Evolutionary conservation across 2,797 vertebrate genomes (phyloP).

Genomic region (Molossus alvarezi): DNA sequence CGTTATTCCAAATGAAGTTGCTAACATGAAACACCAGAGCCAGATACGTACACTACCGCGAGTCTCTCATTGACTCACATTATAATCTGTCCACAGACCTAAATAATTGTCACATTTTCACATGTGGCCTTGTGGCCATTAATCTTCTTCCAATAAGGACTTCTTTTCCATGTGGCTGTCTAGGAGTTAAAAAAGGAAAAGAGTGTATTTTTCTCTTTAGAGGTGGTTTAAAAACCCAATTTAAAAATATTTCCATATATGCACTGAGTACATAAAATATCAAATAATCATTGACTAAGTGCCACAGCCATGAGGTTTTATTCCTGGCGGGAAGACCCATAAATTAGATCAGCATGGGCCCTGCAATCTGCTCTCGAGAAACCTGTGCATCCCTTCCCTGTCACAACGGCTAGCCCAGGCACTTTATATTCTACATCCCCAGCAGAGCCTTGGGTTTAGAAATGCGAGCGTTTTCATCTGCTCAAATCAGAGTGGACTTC

Average conservation of each 20-base stretch:
- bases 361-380: slow-evolving; percentile 54
- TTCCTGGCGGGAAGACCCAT: slow-evolving; percentile 71
- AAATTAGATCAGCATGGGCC: slow-evolving; percentile 33
- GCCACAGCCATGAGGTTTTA: slow-evolving; percentile 19
- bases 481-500: slow-evolving; percentile 71
- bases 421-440: slow-evolving; percentile 46
- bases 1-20: neutral
- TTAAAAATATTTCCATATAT: slow-evolving; percentile 69
- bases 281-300: slow-evolving; percentile 31
- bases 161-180: neutral
- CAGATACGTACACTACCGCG: rapidly evolving
- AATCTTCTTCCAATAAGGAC: neutral
- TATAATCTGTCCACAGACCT: neutral
- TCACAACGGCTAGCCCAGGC: slow-evolving; percentile 64
- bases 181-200: slow-evolving; percentile 9
- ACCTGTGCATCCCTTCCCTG: slow-evolving; percentile 69
- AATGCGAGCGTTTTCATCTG: slow-evolving; percentile 73
- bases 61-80: neutral
- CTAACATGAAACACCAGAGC: neutral
- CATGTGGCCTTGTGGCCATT: neutral
- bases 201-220: slow-evolving; percentile 23
- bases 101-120: slow-evolving; percentile 15
- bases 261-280: slow-evolving; percentile 45
- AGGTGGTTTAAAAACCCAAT: slow-evolving; percentile 65
- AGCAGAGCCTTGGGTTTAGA: slow-evolving; percentile 58